phyloP scores from a whole-genome alignment of 2,888 invertebrate species.

The Platycnemis pennipes region DNA sequence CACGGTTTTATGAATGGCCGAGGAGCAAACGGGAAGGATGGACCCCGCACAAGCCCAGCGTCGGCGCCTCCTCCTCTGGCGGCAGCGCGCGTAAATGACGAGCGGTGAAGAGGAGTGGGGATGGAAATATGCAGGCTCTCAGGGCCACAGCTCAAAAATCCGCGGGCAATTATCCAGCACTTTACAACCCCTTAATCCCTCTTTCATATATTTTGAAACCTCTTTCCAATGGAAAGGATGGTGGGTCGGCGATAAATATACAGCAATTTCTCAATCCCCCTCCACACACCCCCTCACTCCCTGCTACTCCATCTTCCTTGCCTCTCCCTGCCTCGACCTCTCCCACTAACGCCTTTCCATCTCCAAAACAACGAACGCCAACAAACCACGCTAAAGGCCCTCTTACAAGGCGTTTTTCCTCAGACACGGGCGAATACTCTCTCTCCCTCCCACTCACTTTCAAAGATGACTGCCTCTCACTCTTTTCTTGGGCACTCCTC shows the following conservation, averaged over 20 bases:
- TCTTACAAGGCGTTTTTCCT: background rate
- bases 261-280: background rate
- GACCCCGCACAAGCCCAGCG: background rate
- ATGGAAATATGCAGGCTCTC: background rate
- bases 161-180: conserved; percentile 14
- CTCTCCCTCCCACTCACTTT: background rate
- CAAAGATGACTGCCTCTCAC: background rate
- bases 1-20: conserved; percentile 59
- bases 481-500: background rate
- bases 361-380: background rate
- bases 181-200: conserved; percentile 1
- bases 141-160: background rate
- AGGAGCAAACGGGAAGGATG: background rate
- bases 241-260: background rate
- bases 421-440: background rate
- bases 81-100: background rate
- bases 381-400: background rate
- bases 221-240: background rate
- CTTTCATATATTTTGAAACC: conserved; percentile 21
- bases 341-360: background rate
- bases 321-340: background rate
- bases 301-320: background rate
- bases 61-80: background rate
- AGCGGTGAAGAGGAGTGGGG: background rate
- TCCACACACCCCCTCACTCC: too few species aligned